Evolutionary conservation across 1,140 invertebrate species (phyloP), one percentile per base, ranked within the genome.

Genomic region (Caenorhabditis remanei): DNA sequence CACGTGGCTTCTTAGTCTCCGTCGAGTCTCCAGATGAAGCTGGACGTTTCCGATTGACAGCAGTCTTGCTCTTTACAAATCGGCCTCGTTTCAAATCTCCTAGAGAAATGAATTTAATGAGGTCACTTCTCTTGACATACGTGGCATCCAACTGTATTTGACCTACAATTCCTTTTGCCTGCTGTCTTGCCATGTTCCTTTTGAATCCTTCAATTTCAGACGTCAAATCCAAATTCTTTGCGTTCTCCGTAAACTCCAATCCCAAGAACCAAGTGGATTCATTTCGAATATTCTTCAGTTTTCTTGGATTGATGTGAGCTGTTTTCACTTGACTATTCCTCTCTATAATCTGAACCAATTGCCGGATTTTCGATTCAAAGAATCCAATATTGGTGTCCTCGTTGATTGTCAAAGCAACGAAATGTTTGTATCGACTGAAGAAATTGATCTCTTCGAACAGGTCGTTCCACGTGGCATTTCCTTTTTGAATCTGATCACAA

Each of bases 401-500:
- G 19, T 89, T 40, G 21, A 89, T 89, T 19, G 90, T 50, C 9
- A 92, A 43, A 6, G 75, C 58, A 4, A 93, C 89, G 86, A 90
- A 93, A 79, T 94, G 95, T 94, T 94, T 96, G 94, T 99, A 99
- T 94, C 97, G 96, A 1, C 94, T 94, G 94, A 98, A 99, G 94
- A 99, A 99, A 92, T 96, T 96, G 14, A 96, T 96, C 8, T 96
- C 95, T 92, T 99, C 96, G 93, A 99, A 99, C 19, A 99, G 93
- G 89, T 96, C 95, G 83, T 96, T 95, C 98, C 98, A 99, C 0
- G 94, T 94, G 48, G 95, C 95, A 92, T 96, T 96, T 6, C 96
- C 95, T 67, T 95, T 94, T 93, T 96, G 96, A 90, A 98, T 97
- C 89, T 97, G 96, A 90, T 96, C 95, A 0, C 96, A 96, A 61